Evolutionary conservation across 2,888 invertebrate genomes (phyloP).

Genomic region (Scrobipalpa costella): DNA sequence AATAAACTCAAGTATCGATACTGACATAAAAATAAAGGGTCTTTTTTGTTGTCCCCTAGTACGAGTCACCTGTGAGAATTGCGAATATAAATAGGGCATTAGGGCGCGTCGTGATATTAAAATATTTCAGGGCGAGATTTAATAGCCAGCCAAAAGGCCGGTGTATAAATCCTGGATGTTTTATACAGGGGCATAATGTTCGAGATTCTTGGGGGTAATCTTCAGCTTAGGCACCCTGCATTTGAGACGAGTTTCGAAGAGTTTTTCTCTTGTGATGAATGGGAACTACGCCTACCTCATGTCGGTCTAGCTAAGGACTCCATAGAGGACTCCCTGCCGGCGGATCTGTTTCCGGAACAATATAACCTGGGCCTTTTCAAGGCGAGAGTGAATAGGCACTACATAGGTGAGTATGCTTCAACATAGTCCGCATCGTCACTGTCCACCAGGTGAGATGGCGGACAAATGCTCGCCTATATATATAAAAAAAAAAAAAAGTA

Average conservation of each 20-base stretch:
- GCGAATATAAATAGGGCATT: slow-evolving; percentile 43
- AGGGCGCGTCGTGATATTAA: slow-evolving; percentile 39
- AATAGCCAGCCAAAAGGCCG: slow-evolving; percentile 31
- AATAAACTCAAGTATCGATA: not conserved
- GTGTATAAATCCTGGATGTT: slow-evolving; percentile 17
- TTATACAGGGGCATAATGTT: slow-evolving; percentile 32
- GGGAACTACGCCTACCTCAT: too few relatives aligned
- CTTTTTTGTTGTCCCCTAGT: slow-evolving; percentile 17
- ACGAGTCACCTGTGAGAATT: slow-evolving; percentile 29
- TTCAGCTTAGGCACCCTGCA: not conserved
- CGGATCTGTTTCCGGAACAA: too few relatives aligned
- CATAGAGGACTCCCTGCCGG: too few relatives aligned
- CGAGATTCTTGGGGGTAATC: slow-evolving; percentile 15
- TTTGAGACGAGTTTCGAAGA: not conserved
- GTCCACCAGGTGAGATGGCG: too few relatives aligned
- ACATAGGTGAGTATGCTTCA: too few relatives aligned
- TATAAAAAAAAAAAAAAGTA: too few relatives aligned
- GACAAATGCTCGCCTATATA: too few relatives aligned
- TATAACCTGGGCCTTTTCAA: too few relatives aligned
- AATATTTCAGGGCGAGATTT: slow-evolving; percentile 39
- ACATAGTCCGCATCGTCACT: too few relatives aligned
- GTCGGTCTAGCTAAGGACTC: too few relatives aligned
- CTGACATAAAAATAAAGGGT: not conserved
- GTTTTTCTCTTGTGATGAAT: too few relatives aligned
- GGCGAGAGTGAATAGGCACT: too few relatives aligned